These are phyloP conservation scores for Crocuta crocuta DNA, from an alignment of 2,113 vertebrate genomes.

Conservation along the genomic window DNA sequence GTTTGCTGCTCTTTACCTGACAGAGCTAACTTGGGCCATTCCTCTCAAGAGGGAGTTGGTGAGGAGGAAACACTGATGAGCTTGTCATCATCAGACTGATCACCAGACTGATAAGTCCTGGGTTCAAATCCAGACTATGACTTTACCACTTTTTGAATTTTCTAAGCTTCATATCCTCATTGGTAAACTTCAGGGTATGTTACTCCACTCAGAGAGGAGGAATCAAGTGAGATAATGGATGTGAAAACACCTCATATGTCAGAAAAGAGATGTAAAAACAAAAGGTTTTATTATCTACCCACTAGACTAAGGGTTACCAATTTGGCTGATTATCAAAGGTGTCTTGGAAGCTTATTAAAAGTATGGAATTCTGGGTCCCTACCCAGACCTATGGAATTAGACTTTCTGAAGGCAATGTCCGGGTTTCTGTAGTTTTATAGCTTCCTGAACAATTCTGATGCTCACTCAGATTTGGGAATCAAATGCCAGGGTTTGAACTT, in stretches of 20 bases:
- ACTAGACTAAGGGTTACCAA: neutral
- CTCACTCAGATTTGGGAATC: neutral
- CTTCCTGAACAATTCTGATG: neutral
- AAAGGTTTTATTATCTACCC: neutral
- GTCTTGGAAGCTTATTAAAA: neutral
- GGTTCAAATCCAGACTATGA: neutral
- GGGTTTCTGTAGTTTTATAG: neutral
- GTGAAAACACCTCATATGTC: neutral
- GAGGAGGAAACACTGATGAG: neutral
- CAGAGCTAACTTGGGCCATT: neutral
- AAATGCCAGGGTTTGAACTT: neutral
- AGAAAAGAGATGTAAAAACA: slow-evolving; percentile 6
- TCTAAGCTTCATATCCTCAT: neutral
- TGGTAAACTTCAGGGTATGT: neutral
- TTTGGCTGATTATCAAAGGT: neutral
- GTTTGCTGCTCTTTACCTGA: neutral
- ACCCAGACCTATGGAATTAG: neutral
- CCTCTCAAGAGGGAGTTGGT: neutral
- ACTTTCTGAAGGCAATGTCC: neutral
- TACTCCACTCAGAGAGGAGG: neutral
- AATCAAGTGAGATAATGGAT: neutral
- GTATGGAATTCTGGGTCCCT: neutral
- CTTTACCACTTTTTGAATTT: neutral
- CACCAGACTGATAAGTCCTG: neutral
- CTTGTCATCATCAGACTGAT: no score